Conservation (phyloP, 1,140 invertebrate species). For the Leptinotarsa undecemlineata region DNA sequence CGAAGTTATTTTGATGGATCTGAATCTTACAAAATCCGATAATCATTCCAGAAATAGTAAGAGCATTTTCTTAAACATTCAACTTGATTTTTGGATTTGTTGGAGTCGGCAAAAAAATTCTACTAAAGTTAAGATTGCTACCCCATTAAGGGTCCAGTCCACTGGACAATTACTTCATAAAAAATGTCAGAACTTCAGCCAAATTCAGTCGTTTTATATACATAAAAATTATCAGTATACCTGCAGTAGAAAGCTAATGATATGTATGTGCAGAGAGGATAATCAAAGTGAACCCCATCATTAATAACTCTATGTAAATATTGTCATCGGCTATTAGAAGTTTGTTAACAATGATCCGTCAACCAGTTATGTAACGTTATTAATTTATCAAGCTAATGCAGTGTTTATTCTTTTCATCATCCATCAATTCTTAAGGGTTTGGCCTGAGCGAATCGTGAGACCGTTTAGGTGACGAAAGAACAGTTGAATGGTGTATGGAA, state of each 20-base stretch:
- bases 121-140: no score
- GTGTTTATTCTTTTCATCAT: neutral
- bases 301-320: slow-evolving; percentile 6
- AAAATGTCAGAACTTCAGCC: no score
- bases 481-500: no score
- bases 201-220: no score
- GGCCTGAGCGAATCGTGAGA: neutral
- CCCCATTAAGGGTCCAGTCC: no score
- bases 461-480: neutral
- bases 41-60: no score
- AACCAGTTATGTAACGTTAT: neutral
- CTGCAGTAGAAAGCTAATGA: neutral
- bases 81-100: no score
- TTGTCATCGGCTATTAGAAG: slow-evolving; percentile 7
- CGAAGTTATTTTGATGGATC: no score
- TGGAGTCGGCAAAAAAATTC: no score
- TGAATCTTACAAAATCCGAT: no score
- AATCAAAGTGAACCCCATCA: slow-evolving; percentile 1
- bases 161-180: no score
- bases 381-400: neutral
- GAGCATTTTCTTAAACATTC: no score
- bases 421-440: neutral
- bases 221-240: neutral
- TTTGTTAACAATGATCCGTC: slow-evolving; percentile 5
- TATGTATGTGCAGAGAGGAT: neutral